Conservation (phyloP, 2,113 vertebrate species). For the Okapia johnstoni region DNA sequence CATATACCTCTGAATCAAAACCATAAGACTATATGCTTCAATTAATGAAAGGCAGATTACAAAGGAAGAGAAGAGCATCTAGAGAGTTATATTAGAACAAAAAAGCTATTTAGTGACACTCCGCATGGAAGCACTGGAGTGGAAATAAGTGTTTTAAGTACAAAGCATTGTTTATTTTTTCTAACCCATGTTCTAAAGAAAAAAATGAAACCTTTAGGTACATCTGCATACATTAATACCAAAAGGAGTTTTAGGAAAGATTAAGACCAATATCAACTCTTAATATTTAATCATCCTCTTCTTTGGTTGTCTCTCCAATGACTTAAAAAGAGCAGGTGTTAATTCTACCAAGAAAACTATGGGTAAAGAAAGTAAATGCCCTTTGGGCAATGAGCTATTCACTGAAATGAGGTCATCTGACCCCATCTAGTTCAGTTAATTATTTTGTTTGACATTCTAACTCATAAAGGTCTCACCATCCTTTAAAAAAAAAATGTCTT, state of each 20-base stretch:
- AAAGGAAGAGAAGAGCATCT: constrained; percentile 18
- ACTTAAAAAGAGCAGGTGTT: neutral
- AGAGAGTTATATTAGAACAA: constrained; percentile 61
- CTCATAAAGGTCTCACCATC: neutral
- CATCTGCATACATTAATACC: constrained; percentile 44
- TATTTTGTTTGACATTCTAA: neutral
- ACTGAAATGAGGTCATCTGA: constrained; percentile 41
- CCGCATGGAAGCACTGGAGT: constrained; percentile 38
- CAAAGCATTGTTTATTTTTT: constrained; percentile 43
- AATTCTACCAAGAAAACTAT: constrained; percentile 11
- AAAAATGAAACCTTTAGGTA: constrained; percentile 52
- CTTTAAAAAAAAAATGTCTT: neutral
- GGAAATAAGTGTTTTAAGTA: constrained; percentile 62
- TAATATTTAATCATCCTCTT: constrained; percentile 12
- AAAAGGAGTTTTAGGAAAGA: constrained; percentile 8
- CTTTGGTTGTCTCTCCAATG: neutral
- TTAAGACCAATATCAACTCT: neutral
- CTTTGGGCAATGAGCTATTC: neutral
- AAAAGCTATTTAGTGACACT: constrained; percentile 62
- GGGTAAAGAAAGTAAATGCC: constrained; percentile 2
- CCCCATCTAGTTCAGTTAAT: neutral
- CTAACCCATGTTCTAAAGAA: constrained; percentile 26
- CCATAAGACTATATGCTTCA: constrained; percentile 53
- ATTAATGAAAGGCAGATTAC: constrained; percentile 62
- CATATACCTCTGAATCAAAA: constrained; percentile 59